Conservation (phyloP, 2,113 vertebrate genomes). For the Apodemus sylvaticus region DNA sequence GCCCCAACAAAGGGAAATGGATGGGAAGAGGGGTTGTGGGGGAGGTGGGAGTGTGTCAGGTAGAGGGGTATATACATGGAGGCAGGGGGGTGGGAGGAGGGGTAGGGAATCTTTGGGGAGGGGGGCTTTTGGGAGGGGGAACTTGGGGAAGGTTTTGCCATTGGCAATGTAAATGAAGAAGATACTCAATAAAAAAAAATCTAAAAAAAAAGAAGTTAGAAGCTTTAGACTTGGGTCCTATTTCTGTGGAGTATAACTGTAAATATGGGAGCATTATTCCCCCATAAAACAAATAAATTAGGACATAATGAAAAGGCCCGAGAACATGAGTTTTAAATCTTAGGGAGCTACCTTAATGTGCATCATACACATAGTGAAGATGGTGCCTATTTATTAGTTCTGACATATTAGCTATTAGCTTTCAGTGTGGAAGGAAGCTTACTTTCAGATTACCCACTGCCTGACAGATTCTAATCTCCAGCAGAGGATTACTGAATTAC, state of each 20-base stretch:
- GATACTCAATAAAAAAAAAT: too few relatives aligned
- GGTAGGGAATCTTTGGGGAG: too few relatives aligned
- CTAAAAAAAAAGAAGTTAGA: neutral
- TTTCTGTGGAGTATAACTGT: neutral
- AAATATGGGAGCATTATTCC: neutral
- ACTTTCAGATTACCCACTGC: neutral
- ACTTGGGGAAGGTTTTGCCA: too few relatives aligned
- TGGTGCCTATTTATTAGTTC: neutral
- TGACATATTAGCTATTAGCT: conserved; percentile 4
- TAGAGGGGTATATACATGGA: too few relatives aligned
- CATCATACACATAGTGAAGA: neutral
- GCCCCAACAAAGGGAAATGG: too few relatives aligned
- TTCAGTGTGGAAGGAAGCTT: neutral
- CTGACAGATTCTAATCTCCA: neutral
- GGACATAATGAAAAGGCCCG: neutral
- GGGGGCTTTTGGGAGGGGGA: too few relatives aligned
- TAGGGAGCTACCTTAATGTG: neutral
- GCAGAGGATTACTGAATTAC: too few relatives aligned
- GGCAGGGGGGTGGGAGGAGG: too few relatives aligned
- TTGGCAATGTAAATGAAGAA: too few relatives aligned
- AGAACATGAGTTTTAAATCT: conserved; percentile 11
- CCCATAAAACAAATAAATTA: neutral
- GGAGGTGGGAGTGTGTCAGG: too few relatives aligned
- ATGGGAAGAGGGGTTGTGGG: too few relatives aligned
- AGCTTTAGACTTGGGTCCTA: neutral